Percentiles rank a stretch among this genome's conserved stretches.
These are phyloP conservation scores for Muscina levida DNA, from an alignment of 2,888 invertebrate genomes.

Conservation along the genomic window DNA sequence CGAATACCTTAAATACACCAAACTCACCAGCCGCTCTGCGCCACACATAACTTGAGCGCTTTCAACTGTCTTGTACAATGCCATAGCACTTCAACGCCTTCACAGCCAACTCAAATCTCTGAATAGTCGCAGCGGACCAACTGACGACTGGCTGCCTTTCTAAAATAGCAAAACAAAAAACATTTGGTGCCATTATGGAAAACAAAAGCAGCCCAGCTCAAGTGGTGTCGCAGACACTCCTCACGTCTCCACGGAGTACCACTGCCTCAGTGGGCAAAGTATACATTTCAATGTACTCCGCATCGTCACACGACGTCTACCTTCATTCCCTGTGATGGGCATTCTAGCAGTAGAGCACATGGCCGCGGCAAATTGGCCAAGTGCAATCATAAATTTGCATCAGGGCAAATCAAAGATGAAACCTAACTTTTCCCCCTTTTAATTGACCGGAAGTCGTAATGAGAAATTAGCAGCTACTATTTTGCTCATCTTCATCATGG, in stretches of 20 bases:
- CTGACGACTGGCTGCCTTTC: slow-evolving; percentile 52
- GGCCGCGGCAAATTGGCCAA: slow-evolving; percentile 21
- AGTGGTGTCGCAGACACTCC: slow-evolving; percentile 34
- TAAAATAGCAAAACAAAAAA: slow-evolving; percentile 50
- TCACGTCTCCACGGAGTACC: too few species aligned
- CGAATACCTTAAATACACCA: slow-evolving; percentile 57
- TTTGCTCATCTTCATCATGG: not conserved
- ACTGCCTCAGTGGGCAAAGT: not conserved
- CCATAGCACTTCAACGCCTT: slow-evolving; percentile 64
- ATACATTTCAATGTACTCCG: slow-evolving; percentile 12
- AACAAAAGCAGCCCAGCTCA: slow-evolving; percentile 37
- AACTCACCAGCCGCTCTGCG: slow-evolving; percentile 3
- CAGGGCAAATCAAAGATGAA: slow-evolving; percentile 4
- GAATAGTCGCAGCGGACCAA: not conserved
- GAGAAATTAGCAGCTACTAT: not conserved
- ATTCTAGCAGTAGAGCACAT: slow-evolving; percentile 2
- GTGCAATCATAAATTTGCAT: slow-evolving; percentile 48
- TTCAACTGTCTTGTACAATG: slow-evolving; percentile 26
- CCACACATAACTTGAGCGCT: slow-evolving; percentile 13
- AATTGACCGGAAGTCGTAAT: slow-evolving; percentile 54
- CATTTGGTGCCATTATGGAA: slow-evolving; percentile 42
- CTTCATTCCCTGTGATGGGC: not conserved
- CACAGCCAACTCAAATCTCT: slow-evolving; percentile 28
- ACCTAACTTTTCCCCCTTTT: slow-evolving; percentile 38
- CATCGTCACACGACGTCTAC: not conserved